Conservation (phyloP, 2,888 invertebrate species). For the Coleophora flavipennella region DNA sequence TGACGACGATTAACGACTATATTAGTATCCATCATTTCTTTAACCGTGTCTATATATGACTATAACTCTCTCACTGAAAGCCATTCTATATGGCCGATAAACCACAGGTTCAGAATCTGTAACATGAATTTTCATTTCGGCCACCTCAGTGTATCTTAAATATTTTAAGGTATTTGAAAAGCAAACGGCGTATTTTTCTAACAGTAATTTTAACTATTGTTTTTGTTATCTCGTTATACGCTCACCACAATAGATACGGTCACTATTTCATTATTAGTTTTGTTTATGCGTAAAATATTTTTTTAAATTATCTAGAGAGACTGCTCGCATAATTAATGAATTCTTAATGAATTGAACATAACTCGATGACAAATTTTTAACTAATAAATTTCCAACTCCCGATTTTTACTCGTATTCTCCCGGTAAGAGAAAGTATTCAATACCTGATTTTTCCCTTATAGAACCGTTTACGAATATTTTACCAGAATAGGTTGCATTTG, state of each 20-base stretch:
- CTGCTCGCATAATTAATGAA: not conserved
- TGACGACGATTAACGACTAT: conserved; percentile 4
- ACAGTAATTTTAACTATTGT: not conserved
- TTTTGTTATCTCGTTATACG: not conserved
- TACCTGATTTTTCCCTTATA: not conserved
- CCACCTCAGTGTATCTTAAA: not conserved
- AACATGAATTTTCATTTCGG: conserved; percentile 3
- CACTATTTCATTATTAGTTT: not conserved
- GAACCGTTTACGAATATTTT: not conserved
- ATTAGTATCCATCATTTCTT: conserved; percentile 2
- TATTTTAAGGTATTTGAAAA: conserved; percentile 1
- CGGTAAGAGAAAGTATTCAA: not conserved
- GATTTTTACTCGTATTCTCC: not conserved
- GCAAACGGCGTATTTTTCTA: conserved; percentile 1
- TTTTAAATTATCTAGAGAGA: not conserved
- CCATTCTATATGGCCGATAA: conserved; percentile 3
- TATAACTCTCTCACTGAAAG: not conserved
- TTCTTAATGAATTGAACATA: not conserved
- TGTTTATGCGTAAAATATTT: not conserved
- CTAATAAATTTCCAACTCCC: not conserved
- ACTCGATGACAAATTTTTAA: not conserved
- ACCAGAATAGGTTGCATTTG: not conserved
- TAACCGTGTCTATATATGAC: conserved; percentile 1
- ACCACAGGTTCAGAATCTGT: not conserved
- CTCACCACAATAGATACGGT: not conserved